These are phyloP conservation scores for Diorhabda elongata DNA, from an alignment of 1,140 invertebrate genomes.

Conservation along the genomic window DNA sequence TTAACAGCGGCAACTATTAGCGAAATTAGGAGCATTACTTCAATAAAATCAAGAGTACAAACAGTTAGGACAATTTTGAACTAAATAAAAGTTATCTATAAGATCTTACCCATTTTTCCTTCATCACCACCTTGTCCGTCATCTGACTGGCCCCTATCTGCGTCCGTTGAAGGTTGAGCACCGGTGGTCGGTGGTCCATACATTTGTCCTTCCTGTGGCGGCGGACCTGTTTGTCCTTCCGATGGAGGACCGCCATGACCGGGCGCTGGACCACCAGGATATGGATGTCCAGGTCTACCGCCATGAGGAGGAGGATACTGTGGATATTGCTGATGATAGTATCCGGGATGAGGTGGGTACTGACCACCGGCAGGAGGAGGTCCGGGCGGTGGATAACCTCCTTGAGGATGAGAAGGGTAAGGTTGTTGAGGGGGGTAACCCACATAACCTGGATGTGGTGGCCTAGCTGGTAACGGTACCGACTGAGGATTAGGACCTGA, in stretches of 20 bases:
- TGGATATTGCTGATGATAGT: conserved; percentile 57
- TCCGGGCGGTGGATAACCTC: conserved; percentile 53
- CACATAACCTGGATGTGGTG: conserved; percentile 57
- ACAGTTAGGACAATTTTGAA: background rate
- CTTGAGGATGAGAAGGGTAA: conserved; percentile 49
- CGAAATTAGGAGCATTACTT: background rate
- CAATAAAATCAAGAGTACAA: background rate
- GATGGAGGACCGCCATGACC: conserved; percentile 1
- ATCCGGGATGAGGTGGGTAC: conserved; percentile 56
- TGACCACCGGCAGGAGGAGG: conserved; percentile 45
- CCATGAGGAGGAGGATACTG: conserved; percentile 51
- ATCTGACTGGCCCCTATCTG: conserved; percentile 9
- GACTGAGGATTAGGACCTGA: conserved; percentile 41
- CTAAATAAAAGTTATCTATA: background rate
- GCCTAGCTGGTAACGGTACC: conserved; percentile 49
- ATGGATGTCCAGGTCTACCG: conserved; percentile 2
- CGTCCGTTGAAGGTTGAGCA: background rate
- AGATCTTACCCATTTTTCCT: conserved; percentile 9
- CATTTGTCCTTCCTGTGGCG: background rate
- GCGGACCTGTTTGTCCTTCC: conserved; percentile 5
- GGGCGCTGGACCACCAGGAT: conserved; percentile 1
- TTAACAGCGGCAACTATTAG: background rate
- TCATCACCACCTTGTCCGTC: conserved; percentile 10
- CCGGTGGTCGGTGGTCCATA: background rate
- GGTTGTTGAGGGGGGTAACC: conserved; percentile 52